Percentiles rank a stretch among this genome's conserved stretches.
Conservation (phyloP, 2,797 vertebrate genomes). For the Phyllotis vaccarum region DNA sequence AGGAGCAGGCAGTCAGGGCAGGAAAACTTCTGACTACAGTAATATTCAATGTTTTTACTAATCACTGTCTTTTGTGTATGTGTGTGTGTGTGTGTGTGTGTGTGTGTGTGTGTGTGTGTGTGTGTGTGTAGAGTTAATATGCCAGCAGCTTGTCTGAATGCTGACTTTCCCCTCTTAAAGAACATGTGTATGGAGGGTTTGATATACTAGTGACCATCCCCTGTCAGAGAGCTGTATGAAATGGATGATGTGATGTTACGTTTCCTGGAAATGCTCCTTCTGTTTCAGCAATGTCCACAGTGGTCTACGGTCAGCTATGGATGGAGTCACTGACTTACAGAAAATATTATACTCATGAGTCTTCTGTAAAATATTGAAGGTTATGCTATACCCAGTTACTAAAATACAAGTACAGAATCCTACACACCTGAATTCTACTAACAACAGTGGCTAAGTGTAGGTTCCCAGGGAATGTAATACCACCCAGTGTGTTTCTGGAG, state of each 20-base stretch:
- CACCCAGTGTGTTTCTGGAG: not conserved
- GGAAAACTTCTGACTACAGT: not conserved
- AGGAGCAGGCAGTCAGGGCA: no score
- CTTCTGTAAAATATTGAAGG: constrained; percentile 25
- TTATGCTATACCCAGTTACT: constrained; percentile 13
- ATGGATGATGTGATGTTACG: not conserved
- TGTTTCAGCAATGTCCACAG: not conserved
- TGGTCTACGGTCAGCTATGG: not conserved
- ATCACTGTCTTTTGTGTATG: constrained; percentile 16
- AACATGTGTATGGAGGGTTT: not conserved
- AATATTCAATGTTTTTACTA: constrained; percentile 19
- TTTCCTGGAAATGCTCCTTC: constrained; percentile 12
- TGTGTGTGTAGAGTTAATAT: not conserved
- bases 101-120: not conserved
- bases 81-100: not conserved
- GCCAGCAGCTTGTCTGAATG: constrained; percentile 1
- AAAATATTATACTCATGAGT: constrained; percentile 37
- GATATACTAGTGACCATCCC: not conserved
- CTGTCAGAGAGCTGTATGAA: not conserved
- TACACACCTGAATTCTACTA: not conserved
- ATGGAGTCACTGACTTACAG: not conserved
- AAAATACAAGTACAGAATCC: not conserved
- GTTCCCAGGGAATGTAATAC: not conserved
- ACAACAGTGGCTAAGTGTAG: not conserved
- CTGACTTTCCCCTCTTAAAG: not conserved